These are phyloP conservation scores for Myotis brandtii DNA, from an alignment of 2,113 vertebrate genomes.

Conservation along the genomic window DNA sequence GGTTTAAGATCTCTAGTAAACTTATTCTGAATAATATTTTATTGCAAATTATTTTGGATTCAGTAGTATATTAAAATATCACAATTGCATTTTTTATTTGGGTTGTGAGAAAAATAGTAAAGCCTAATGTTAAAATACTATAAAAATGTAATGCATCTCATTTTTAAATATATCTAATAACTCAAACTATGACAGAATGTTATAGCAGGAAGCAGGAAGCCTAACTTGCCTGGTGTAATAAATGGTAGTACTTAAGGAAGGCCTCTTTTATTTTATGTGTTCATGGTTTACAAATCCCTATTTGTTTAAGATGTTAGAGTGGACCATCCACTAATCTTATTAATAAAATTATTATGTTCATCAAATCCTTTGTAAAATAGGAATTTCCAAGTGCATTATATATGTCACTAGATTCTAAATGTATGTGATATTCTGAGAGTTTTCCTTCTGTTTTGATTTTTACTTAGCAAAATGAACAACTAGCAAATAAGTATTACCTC, in stretches of 20 bases:
- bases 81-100: conserved; percentile 11
- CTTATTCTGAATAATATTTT: conserved; percentile 24
- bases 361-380: neutral
- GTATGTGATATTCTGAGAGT: neutral
- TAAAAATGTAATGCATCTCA: neutral
- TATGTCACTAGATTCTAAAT: neutral
- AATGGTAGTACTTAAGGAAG: neutral
- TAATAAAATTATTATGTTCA: conserved; percentile 11
- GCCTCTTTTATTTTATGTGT: neutral
- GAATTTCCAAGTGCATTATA: neutral
- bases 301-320: conserved; percentile 7
- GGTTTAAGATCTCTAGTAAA: neutral
- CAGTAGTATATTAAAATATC: neutral
- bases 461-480: neutral
- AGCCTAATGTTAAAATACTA: neutral
- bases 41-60: conserved; percentile 34
- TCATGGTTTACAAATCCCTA: neutral
- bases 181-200: neutral
- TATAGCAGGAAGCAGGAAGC: neutral
- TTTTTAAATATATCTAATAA: neutral
- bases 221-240: neutral
- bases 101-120: neutral
- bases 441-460: neutral
- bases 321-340: neutral
- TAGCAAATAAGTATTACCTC: neutral